Percentiles rank a stretch among this genome's conserved stretches.
phyloP scores from a whole-genome alignment of 2,113 vertebrate genomes.

The Cacatua alba region DNA sequence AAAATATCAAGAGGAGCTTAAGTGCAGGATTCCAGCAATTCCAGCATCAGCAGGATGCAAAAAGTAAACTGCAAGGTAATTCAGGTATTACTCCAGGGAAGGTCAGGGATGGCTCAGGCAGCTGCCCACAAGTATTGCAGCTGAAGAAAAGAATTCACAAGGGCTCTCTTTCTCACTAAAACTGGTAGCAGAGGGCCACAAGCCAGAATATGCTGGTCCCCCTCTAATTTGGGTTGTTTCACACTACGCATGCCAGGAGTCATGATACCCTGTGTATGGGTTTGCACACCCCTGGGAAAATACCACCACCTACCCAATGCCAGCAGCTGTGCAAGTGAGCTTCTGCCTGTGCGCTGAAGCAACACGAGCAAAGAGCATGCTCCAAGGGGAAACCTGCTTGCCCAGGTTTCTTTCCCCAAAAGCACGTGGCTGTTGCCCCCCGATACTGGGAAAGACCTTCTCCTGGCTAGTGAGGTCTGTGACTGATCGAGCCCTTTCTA shows the following conservation, averaged over 20 bases:
- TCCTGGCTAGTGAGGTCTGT: not conserved
- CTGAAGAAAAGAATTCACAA: not conserved
- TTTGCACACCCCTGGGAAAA: not conserved
- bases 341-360: not conserved
- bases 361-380: not conserved
- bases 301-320: not conserved
- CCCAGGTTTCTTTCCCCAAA: not conserved
- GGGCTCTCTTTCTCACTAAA: not conserved
- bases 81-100: not conserved
- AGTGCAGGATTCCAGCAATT: constrained; percentile 27
- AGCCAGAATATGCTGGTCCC: not conserved
- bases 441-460: not conserved
- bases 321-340: not conserved
- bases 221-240: not conserved
- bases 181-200: not conserved
- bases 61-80: constrained; percentile 17
- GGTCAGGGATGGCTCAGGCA: not conserved
- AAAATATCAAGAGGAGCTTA: not conserved
- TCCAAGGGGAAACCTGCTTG: not conserved
- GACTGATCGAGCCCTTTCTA: not conserved
- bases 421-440: not conserved
- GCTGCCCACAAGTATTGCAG: not conserved
- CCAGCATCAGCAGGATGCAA: not conserved
- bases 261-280: not conserved
- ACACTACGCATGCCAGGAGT: not conserved